These are phyloP conservation scores for Stenotaenia linearis DNA, from an alignment of 2,888 invertebrate species.

Conservation along the genomic window DNA sequence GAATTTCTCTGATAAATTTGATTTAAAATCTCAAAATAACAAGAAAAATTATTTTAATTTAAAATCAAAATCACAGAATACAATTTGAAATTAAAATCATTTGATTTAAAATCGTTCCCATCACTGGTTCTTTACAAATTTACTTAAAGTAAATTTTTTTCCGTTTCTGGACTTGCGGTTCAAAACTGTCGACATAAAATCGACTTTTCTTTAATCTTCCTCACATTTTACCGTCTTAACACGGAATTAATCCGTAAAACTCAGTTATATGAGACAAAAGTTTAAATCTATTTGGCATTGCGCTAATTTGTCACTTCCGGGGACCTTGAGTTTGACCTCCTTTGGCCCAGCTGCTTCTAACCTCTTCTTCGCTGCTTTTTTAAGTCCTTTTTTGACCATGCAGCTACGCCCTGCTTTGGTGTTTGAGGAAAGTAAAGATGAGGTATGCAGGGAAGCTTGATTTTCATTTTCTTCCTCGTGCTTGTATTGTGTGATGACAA, in stretches of 20 bases:
- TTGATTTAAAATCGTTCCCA: no score
- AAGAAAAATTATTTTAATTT: no score
- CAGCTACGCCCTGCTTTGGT: background rate
- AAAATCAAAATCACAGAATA: no score
- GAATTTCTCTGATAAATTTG: no score
- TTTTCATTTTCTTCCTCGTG: background rate
- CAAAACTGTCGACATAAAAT: background rate
- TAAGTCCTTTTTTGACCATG: background rate
- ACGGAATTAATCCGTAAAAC: no score
- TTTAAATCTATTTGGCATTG: background rate
- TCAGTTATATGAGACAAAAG: no score
- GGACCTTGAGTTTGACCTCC: background rate
- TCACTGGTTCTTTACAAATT: no score
- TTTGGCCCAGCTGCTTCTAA: background rate
- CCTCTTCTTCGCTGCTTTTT: background rate
- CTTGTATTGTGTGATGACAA: background rate
- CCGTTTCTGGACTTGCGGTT: background rate
- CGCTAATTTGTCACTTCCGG: background rate
- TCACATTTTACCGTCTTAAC: background rate
- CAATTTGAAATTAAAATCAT: no score
- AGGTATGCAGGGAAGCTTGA: background rate
- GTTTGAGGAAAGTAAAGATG: background rate
- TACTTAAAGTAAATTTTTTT: no score
- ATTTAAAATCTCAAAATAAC: no score
- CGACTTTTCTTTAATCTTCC: background rate